Evolutionary conservation across 2,888 invertebrate genomes (phyloP), one percentile per base, ranked within the genome.

Genomic region (Chaetoderma sp.): DNA sequence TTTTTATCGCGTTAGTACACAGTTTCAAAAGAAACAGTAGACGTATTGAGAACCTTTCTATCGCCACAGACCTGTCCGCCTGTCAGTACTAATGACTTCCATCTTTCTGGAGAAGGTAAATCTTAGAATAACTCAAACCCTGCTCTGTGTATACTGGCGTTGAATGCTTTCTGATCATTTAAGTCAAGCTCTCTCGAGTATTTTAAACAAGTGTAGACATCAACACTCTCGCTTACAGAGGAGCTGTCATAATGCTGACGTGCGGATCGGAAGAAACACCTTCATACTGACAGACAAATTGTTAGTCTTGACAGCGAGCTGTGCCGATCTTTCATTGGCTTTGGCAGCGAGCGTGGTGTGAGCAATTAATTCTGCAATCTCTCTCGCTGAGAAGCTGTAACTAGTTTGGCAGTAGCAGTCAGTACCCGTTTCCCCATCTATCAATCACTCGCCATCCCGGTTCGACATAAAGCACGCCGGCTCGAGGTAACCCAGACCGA

Each of bases 321-420:
- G n/a, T n/a, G n/a, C n/a, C n/a, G n/a, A 49, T 49, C 49, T 49
- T 49, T 49, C 49, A 49, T 49, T 27, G 21, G 49, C 23, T 25
- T 13, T n/a, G 49, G 49, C 23, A 49, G 49, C 27, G 23, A 49
- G 49, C 49, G 27, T 49, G 49, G 49, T 49, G 49, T 27, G 49
- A 49, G 49, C 49, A 49, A 49, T 49, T 49, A 49, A 49, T 49
- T 49, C 49, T 49, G 49, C 49, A 49, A 49, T 49, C 49, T 49
- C 21, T 49, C 49, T 27, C 49, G 13, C 23, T 49, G 49, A 25
- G 49, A 49, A 27, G 21, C 27, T 49, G 49, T 49, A 49, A 49
- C 49, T 49, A 27, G 49, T 49, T 58, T 50, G 68, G 58, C 68
- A 68, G 64, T 70, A 69, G 70, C 63, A 72, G 72, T 70, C 72